A percentile compares a stretch with the other conserved stretches of the same genome.
These are phyloP conservation scores for Marcusenius ussheri DNA, from an alignment of 2,113 vertebrate species.

Conservation along the genomic window DNA sequence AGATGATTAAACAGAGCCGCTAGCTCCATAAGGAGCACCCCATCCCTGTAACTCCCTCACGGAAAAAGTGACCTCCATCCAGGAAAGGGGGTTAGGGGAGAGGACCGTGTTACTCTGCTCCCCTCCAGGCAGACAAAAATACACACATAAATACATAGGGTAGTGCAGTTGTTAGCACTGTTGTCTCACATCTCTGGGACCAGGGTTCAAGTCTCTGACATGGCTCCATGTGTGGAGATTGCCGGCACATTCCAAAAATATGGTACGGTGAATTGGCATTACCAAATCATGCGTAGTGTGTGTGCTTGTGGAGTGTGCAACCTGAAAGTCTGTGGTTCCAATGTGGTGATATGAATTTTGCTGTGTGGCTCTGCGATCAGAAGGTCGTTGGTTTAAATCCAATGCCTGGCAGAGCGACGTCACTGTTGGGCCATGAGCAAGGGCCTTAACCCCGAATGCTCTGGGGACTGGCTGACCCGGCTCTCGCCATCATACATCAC, in stretches of 20 bases:
- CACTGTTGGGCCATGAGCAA: not conserved
- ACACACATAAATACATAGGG: not conserved
- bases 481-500: not conserved
- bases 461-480: not conserved
- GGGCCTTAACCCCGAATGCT: not conserved
- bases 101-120: too few relatives aligned
- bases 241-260: not conserved
- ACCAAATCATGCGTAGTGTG: not conserved
- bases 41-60: not conserved
- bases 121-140: conserved; percentile 5
- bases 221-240: not conserved
- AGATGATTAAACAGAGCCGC: not conserved
- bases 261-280: not conserved
- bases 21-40: not conserved
- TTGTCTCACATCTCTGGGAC: not conserved
- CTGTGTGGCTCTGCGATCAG: not conserved
- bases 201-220: not conserved
- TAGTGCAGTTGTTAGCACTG: not conserved
- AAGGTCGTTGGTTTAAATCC: not conserved
- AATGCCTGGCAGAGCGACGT: not conserved
- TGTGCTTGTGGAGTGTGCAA: not conserved
- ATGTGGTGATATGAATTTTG: not conserved
- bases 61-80: not conserved
- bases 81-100: not conserved
- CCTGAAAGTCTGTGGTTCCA: not conserved